Percentiles rank a stretch among this genome's conserved stretches.
These are phyloP conservation scores for Pachycephus smyrnensis DNA, from an alignment of 2,888 invertebrate genomes.

Conservation along the genomic window DNA sequence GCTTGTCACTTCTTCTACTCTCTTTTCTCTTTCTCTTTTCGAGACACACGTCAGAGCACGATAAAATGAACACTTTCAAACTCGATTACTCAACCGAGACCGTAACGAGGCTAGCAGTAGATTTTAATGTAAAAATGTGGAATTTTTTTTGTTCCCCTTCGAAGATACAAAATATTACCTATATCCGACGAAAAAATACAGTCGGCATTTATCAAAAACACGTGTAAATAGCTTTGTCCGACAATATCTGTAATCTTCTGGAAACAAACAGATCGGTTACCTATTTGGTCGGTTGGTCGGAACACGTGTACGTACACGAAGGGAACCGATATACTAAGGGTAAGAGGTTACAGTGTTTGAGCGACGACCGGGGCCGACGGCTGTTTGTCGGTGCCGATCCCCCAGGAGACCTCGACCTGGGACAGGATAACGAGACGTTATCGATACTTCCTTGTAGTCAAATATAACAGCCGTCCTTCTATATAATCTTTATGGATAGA, in stretches of 20 bases:
- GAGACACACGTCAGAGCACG: background rate
- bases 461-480: background rate
- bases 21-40: background rate
- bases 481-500: background rate
- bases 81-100: background rate
- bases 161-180: background rate
- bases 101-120: background rate
- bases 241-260: slow-evolving; percentile 38
- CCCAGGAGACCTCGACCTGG: slow-evolving; percentile 25
- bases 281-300: slow-evolving; percentile 34
- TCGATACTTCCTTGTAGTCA: background rate
- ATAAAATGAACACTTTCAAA: background rate
- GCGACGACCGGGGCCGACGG: slow-evolving; percentile 19
- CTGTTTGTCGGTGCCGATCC: slow-evolving; percentile 27
- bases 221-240: slow-evolving; percentile 16
- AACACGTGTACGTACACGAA: slow-evolving; percentile 45
- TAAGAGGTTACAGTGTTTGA: slow-evolving; percentile 24
- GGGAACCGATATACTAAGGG: background rate
- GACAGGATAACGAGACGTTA: slow-evolving; percentile 1
- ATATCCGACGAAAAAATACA: background rate
- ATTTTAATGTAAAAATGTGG: background rate
- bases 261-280: slow-evolving; percentile 50
- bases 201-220: slow-evolving; percentile 25
- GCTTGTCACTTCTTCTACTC: slow-evolving; percentile 36
- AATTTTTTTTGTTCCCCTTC: no score